Evolutionary conservation across 1,140 invertebrate species (phyloP), one percentile per base, ranked within the genome.

Genomic region (Pteromalus puparum): DNA sequence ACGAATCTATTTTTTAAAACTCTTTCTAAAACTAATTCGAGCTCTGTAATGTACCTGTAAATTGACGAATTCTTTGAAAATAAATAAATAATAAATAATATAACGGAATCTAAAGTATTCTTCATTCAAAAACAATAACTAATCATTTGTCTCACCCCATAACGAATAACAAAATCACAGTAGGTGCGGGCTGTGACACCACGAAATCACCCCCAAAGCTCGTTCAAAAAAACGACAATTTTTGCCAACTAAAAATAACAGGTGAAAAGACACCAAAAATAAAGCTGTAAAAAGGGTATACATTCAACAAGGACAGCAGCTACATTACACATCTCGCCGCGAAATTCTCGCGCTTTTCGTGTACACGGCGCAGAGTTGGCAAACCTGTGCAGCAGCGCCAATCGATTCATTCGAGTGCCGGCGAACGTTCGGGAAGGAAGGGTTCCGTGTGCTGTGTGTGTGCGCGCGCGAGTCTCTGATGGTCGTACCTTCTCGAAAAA

Each of bases 381-480:
- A 28, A 12, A 74, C 81, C 81, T 82, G 81, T 13, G 5, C 48
- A n/a, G 48, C 68, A 82, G 73, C 48, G 48, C 81, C 72, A 88
- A 87, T 88, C 87, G 86, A 88, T 87, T 42, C 81, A 85, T 24
- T 78, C 75, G 77, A 21, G 24, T 65, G 42, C 28, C 48, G 83
- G 70, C 82, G 86, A 89, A 89, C 85, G 48, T 88, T 89, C 86
- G 84, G 83, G 86, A 89, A 86, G 73, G 73, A 82, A 76, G 86
- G 77, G 42, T 73, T 83, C 72, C 70, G 30, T 10, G 18, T 6
- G 5, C 1, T 61, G 21, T 18, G n/a, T 61, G 21, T 18, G n/a
- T 76, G 74, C 10, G 86, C 81, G 86, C 76, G 53, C 53, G 53
- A 61, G 53, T 53, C 48, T 53, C 18, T 18, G 13, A 2, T 53